phyloP scores from a whole-genome alignment of 92 coral and sea anemone species.

The Plumapathes pennacea region DNA sequence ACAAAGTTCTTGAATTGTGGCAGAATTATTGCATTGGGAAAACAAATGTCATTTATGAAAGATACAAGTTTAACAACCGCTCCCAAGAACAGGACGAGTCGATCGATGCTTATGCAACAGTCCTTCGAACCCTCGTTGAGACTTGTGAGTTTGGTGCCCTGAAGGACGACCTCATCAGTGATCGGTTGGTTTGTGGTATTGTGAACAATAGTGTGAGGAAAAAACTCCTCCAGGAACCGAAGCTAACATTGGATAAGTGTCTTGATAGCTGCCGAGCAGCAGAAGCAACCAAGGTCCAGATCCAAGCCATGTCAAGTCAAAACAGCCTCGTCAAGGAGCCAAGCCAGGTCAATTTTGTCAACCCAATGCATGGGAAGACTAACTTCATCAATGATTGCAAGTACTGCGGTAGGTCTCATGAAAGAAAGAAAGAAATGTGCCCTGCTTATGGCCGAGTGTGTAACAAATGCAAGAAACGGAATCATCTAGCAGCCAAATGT shows the following conservation, averaged over 20 bases:
- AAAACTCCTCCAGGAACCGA: constrained; percentile 43
- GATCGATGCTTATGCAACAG: constrained; percentile 29
- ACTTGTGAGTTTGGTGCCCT: constrained; percentile 28
- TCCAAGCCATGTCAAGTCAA: constrained; percentile 12
- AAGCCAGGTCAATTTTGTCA: too few species aligned
- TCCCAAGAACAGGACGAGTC: constrained; percentile 40
- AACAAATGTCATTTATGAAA: constrained; percentile 45
- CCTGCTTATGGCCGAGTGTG: constrained; percentile 28
- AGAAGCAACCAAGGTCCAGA: constrained; percentile 39
- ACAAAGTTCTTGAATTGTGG: constrained; percentile 23
- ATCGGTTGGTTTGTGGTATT: constrained; percentile 53
- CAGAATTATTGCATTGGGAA: constrained; percentile 25
- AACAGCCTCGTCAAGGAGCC: too few species aligned
- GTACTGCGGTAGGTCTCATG: constrained; percentile 15
- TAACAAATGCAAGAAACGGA: constrained; percentile 10
- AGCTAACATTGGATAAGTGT: constrained; percentile 42
- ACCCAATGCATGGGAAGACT: neutral
- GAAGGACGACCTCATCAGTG: constrained; percentile 37
- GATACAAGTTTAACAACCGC: constrained; percentile 51
- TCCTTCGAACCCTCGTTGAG: constrained; percentile 31
- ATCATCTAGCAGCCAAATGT: constrained; percentile 16
- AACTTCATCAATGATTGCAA: constrained; percentile 13
- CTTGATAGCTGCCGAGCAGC: constrained; percentile 53
- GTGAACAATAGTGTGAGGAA: constrained; percentile 36
- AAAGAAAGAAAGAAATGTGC: constrained; percentile 12